These are phyloP conservation scores for Sinella curviseta DNA, from an alignment of 1,140 invertebrate genomes.

Conservation along the genomic window DNA sequence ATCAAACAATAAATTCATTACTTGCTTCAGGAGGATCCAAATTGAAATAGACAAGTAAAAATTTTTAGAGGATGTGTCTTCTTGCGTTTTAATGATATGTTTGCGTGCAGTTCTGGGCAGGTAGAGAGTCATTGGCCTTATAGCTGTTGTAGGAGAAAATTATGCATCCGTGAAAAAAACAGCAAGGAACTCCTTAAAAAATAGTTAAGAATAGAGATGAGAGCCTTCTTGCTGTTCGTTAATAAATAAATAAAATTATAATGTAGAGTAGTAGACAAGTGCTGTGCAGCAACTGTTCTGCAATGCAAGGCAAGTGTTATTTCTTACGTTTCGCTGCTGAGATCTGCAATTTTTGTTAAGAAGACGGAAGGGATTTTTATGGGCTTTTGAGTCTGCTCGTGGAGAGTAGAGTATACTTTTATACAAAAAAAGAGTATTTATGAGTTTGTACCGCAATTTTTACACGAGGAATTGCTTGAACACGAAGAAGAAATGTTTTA, in stretches of 20 bases:
- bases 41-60: not conserved
- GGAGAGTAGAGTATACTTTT: not conserved
- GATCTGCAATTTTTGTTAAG: not conserved
- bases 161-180: conserved; percentile 19
- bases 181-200: not conserved
- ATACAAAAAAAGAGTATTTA: not conserved
- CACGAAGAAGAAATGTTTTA: no score
- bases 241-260: not conserved
- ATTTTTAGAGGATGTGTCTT: not conserved
- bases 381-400: not conserved
- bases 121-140: conserved; percentile 6
- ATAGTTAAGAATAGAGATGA: no score
- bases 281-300: not conserved
- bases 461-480: no score
- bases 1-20: no score
- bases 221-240: no score
- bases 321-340: not conserved
- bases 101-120: not conserved
- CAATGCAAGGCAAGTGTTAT: no score
- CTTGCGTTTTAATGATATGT: not conserved
- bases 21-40: no score
- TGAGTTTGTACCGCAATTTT: no score
- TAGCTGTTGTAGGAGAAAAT: not conserved
- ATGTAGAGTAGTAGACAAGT: not conserved
- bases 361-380: not conserved